Evolutionary conservation across 1,140 invertebrate species (phyloP), one percentile per base, ranked within the genome.

Genomic region (Caenorhabditis briggsae): DNA sequence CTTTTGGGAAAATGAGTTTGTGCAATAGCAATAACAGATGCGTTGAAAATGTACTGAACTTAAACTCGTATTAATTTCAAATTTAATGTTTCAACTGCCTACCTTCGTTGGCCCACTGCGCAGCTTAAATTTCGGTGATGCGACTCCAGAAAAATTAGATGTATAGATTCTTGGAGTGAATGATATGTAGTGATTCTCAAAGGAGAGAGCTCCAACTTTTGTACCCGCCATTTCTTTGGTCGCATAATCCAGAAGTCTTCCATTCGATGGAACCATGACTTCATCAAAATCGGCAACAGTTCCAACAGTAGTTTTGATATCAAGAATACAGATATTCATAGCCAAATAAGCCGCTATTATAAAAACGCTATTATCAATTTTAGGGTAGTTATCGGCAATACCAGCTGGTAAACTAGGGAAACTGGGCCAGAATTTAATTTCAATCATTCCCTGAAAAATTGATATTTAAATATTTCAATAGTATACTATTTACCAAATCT

Each of bases 261-360:
- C 61, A 33, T 64, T 64, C 2, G 8, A 1, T 5, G 61, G 23
- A 6, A 64, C 61, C 61, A 64, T 33, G 5, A 64, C 61, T 64
- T 64, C 61, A 64, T 64, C 61, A n/a, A 64, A 64, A 64, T 64
- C 61, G 8, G 61, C 61, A 11, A 64, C 23, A 12, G 61, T 41
- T 64, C 61, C 61, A 16, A 64, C 2, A 11, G 2, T 25, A 8
- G 61, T 64, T 64, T 41, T 25, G 33, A 64, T 64, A 41, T 64
- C 61, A 1, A 64, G 25, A 64, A 64, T 41, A 41, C 61, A 64
- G 9, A 64, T 64, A 41, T 64, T 64, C 23, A 33, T 64, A 6
- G 61, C 23, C 16, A 64, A 33, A 25, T 33, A 64, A 41, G 23
- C 12, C 20, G 61, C 11, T 8, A 64, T 33, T 33, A 64, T 64